Evolutionary conservation across 2,113 vertebrate species (phyloP).

Genomic region (Nycticorax nycticorax): DNA sequence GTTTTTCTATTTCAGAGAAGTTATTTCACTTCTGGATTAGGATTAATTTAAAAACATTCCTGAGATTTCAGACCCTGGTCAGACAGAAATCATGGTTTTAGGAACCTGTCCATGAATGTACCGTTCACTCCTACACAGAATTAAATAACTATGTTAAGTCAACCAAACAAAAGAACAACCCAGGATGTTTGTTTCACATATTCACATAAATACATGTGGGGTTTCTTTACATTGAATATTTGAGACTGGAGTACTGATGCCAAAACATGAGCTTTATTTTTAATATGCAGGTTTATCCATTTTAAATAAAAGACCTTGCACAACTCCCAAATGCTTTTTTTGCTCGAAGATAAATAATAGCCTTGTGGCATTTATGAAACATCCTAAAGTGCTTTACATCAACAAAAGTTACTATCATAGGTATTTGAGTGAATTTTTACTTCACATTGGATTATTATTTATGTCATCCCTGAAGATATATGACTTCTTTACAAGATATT

Average conservation of each 20-base stretch:
- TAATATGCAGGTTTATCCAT: background rate
- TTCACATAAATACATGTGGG: background rate
- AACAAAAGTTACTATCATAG: constrained; percentile 43
- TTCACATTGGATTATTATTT: constrained; percentile 58
- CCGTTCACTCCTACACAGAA: background rate
- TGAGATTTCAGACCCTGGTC: background rate
- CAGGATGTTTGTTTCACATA: background rate
- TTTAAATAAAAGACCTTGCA: constrained; percentile 4
- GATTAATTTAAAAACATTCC: background rate
- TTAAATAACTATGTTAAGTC: background rate
- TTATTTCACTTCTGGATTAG: background rate
- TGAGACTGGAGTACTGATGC: background rate
- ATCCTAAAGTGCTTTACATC: constrained; percentile 40
- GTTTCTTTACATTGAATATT: background rate
- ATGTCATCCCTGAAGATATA: constrained; percentile 33
- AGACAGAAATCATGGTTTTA: background rate
- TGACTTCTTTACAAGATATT: background rate
- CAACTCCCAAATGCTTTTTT: background rate
- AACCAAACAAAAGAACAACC: background rate
- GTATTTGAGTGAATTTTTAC: constrained; percentile 49
- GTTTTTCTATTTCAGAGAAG: background rate
- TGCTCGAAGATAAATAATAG: constrained; percentile 15
- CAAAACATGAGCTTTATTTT: background rate
- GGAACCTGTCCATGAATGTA: background rate
- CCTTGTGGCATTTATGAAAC: constrained; percentile 9